Percentiles rank a stretch among this genome's conserved stretches.
Conservation (phyloP, 1,140 invertebrate species). For the Zophobas atratus region DNA sequence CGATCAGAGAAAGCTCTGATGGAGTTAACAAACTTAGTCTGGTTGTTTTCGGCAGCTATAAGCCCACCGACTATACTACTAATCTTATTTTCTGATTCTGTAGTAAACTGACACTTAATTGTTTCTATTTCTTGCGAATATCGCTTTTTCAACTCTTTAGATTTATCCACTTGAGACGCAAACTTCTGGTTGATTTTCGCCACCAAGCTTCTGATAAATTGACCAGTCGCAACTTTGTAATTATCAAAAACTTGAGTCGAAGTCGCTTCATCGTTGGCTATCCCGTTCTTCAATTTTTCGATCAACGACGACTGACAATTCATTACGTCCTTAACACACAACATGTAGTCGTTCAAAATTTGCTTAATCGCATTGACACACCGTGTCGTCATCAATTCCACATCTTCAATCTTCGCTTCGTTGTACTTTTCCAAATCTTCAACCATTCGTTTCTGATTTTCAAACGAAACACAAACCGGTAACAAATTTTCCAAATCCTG, state of each 20-base stretch:
- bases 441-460: slow-evolving; percentile 42
- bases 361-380: slow-evolving; percentile 19
- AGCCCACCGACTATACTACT: neutral
- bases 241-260: neutral
- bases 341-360: slow-evolving; percentile 9
- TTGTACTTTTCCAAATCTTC: slow-evolving; percentile 48
- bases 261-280: neutral
- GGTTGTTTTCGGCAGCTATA: slow-evolving; percentile 2
- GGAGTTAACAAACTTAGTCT: neutral
- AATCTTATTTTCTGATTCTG: slow-evolving; percentile 16
- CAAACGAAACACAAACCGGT: neutral
- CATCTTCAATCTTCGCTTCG: slow-evolving; percentile 1
- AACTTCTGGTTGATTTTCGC: neutral
- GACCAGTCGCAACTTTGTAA: neutral
- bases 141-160: slow-evolving; percentile 3
- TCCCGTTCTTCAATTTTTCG: neutral
- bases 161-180: neutral
- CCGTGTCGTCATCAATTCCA: slow-evolving; percentile 15
- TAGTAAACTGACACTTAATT: slow-evolving; percentile 1
- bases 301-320: slow-evolving; percentile 12
- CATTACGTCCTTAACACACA: slow-evolving; percentile 21
- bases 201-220: slow-evolving; percentile 4
- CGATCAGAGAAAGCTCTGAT: neutral
- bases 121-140: slow-evolving; percentile 5
- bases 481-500: neutral